Base-by-base conservation (phyloP, 2,797 vertebrate species). In the Pipistrellus pipistrellus region DNA sequence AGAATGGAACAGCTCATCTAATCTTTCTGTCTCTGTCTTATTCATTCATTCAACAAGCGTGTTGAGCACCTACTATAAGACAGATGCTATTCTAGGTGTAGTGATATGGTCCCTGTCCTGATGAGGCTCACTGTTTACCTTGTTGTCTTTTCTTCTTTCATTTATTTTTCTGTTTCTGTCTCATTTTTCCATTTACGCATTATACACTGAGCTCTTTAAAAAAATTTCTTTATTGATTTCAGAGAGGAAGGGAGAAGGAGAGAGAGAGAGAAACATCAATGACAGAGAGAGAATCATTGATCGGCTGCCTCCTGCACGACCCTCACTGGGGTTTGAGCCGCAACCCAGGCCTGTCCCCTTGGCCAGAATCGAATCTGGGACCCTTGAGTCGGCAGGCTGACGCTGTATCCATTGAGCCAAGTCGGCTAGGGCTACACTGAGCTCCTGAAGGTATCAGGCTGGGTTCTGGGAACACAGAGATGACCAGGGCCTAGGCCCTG, bases 401-500 rank as follows among this genome's bases (percentile, higher is more conserved):
- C 44, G 44, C 44, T 44, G 44, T 44, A 44, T 44, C 44, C 44
- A 44, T 44, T 44, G 44, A 78, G 21, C 57, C 38, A 41, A 41
- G 38, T 41, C 38, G 38, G 38, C 38, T 41, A 41, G 38, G 38
- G 38, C 38, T 15, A 30, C 44, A 44, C 44, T 44, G 44, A 78
- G 25, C 57, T 23, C 38, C 35, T 38, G 41, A 23, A 57, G 57
- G 44, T 85, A 32, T 62, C 11, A 41, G 41, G 9, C 77, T 88
- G 85, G 35, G 23, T 76, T 95, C 89, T 94, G 89, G 86, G 81
- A 75, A 87, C 35, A 25, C 4, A 10, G 75, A 91, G 95, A 59
- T 84, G 72, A 90, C n/a, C 5, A n/a, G 75, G 59, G 51, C 77
- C 68, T 21, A 64, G 73, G n/a, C 55, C 64, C 77, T 90, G 27